Base-by-base conservation (phyloP, 2,113 vertebrate species). In the Pholis gunnellus region DNA sequence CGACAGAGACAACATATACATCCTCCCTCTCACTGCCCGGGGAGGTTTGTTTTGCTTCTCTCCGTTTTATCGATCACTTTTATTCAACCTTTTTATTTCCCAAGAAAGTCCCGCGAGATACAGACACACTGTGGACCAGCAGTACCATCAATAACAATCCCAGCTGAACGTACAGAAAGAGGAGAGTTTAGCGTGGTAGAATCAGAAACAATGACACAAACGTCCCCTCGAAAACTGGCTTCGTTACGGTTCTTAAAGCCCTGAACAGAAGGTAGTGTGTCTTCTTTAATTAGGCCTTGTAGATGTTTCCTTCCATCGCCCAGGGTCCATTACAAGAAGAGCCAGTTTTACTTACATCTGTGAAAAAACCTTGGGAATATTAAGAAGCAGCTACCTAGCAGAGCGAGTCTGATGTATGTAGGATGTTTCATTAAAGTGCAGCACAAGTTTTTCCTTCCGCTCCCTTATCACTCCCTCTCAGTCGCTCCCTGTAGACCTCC, bases 341-440 rank as follows among this genome's bases (percentile, higher is more conserved):
- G 82, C 56, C 76, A 80, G 54, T 87, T 88, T 85, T 75, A 72
- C 76, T 85, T 64, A 72, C 56, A 75, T 72, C 71, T 87, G 72
- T 65, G 85, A 44, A 76, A 76, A 56, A 77, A 61, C 46, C 75
- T 29, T 13, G 67, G 81, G 86, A 84, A 87, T 88, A 80, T 88
- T 82, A 87, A 85, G 42, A 63, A 75, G 89, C 76, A 81, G 82
- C 54, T 52, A 59, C 34, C 80, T 27, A 75, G 67, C 63, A 52
- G 75, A 75, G 13, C 66, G 70, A 75, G 66, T 40, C 64, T 74
- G 86, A 84, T 71, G 57, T 40, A 68, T 75, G 82, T 27, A 57
- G 64, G 72, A 31, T 66, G 75, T 85, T 86, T 82, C 72, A 77
- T 86, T 88, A 84, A 79, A 75, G 60, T 75, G 76, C 40, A 69